Evolutionary conservation across 2,888 invertebrate genomes (phyloP).

Genomic region (Sphecodes monilicornis): DNA sequence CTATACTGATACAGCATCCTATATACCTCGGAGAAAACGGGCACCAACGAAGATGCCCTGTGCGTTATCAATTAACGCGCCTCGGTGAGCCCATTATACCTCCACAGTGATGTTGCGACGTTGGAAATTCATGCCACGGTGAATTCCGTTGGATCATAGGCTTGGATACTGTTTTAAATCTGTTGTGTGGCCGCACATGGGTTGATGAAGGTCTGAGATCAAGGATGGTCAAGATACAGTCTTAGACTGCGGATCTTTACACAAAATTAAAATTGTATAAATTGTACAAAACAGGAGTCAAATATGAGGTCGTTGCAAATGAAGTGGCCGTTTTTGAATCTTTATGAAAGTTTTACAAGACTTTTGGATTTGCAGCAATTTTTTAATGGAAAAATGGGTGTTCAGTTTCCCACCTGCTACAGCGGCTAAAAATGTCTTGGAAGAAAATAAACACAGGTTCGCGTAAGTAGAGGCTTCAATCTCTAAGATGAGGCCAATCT

Average conservation of each 20-base stretch:
- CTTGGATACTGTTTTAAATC: neutral
- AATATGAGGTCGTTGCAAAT: too few species aligned
- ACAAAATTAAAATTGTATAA: neutral
- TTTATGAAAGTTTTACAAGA: too few species aligned
- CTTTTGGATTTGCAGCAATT: too few species aligned
- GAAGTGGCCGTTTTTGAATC: too few species aligned
- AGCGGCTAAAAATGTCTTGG: too few species aligned
- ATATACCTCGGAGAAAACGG: conserved; percentile 33
- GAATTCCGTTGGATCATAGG: neutral
- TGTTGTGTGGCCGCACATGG: neutral
- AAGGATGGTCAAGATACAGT: neutral
- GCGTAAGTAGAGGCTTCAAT: too few species aligned
- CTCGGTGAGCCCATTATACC: neutral
- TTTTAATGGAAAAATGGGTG: too few species aligned
- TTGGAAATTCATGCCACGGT: neutral
- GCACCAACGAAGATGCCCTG: conserved; percentile 2
- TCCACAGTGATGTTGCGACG: neutral
- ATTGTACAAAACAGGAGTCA: neutral
- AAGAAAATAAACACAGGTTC: too few species aligned
- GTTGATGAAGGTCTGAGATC: neutral
- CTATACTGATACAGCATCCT: conserved; percentile 44
- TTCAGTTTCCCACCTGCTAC: too few species aligned
- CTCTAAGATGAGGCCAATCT: too few species aligned
- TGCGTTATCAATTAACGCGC: conserved; percentile 33
- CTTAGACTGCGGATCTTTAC: neutral